phyloP scores from a whole-genome alignment of 2,797 vertebrate species.

The Tarsius wallacei region DNA sequence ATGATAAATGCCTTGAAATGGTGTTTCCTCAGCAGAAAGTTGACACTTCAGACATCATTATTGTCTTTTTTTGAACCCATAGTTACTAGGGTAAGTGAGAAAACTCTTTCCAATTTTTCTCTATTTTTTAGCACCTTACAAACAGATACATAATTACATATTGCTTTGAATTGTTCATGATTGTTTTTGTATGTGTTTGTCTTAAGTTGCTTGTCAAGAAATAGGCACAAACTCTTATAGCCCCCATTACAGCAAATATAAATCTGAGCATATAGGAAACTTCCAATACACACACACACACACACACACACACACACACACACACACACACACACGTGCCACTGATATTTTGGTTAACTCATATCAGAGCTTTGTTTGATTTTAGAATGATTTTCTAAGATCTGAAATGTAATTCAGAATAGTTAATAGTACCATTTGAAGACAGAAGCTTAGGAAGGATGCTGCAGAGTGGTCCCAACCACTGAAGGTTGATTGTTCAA shows the following conservation, averaged over 20 bases:
- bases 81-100: constrained; percentile 8
- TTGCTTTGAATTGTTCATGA: neutral
- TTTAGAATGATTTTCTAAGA: constrained; percentile 55
- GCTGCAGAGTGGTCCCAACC: neutral
- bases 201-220: constrained; percentile 12
- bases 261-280: constrained; percentile 40
- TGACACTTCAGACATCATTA: neutral
- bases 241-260: neutral
- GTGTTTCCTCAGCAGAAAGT: neutral
- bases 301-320: neutral
- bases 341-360: neutral
- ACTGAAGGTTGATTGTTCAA: neutral
- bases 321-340: no score
- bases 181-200: constrained; percentile 6
- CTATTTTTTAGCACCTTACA: neutral
- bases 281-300: neutral
- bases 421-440: constrained; percentile 10
- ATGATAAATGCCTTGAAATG: constrained; percentile 40
- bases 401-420: constrained; percentile 49
- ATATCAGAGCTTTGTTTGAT: constrained; percentile 17
- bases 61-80: neutral
- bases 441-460: neutral
- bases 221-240: neutral
- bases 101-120: neutral
- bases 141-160: neutral